phyloP scores from a whole-genome alignment of 2,888 invertebrate species.

The Eupithecia centaureata region DNA sequence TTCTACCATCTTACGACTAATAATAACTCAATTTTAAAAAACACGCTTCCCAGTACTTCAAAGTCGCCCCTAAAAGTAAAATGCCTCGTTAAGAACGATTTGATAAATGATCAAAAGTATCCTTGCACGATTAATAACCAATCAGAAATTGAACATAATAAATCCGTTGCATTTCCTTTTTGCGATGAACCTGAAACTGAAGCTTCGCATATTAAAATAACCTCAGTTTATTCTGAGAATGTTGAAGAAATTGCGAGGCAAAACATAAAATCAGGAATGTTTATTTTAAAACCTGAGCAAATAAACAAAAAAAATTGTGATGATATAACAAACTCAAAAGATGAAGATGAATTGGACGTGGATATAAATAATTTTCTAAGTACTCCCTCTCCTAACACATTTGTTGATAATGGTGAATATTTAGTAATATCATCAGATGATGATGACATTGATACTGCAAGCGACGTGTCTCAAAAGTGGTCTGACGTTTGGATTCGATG shows the following conservation, averaged over 20 bases:
- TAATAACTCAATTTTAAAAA: conserved; percentile 43
- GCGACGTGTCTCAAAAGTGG: conserved; percentile 25
- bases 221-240: conserved; percentile 48
- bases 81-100: neutral
- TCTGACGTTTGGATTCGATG: conserved; percentile 65
- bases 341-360: conserved; percentile 38
- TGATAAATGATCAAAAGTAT: conserved; percentile 6
- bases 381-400: conserved; percentile 40
- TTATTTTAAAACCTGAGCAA: conserved; percentile 76
- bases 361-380: conserved; percentile 63
- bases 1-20: conserved; percentile 63
- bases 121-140: conserved; percentile 4
- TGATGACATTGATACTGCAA: conserved; percentile 38
- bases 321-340: neutral
- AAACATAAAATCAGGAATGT: conserved; percentile 56
- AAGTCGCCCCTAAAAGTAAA: conserved; percentile 10
- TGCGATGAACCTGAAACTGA: conserved; percentile 4
- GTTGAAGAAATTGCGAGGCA: conserved; percentile 34
- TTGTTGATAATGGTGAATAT: conserved; percentile 46
- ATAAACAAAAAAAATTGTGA: conserved; percentile 63
- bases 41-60: conserved; percentile 11
- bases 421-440: conserved; percentile 53
- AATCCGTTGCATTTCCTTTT: neutral
- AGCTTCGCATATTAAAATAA: conserved; percentile 61
- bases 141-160: conserved; percentile 1